Evolutionary conservation across 92 coral and sea anemone species (phyloP).

Genomic region (Porites divaricata): DNA sequence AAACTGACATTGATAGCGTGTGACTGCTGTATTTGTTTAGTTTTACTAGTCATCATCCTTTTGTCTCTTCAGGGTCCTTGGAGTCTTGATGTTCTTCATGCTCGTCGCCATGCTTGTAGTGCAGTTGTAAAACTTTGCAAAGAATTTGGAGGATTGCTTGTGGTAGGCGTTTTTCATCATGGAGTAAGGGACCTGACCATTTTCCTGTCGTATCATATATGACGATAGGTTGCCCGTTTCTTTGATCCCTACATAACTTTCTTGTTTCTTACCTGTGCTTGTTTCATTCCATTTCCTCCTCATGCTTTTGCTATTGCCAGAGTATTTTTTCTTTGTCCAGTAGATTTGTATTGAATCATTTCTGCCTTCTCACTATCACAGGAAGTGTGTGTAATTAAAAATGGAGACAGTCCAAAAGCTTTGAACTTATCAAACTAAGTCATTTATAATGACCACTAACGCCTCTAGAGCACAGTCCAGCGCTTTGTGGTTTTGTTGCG

Average conservation of each 20-base stretch:
- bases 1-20: background rate
- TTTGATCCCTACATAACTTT: no score
- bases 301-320: background rate
- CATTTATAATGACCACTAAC: no score
- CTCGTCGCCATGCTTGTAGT: constrained; percentile 85
- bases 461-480: no score
- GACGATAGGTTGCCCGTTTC: no score
- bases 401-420: no score
- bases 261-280: background rate
- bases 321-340: background rate
- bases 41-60: background rate
- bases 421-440: no score
- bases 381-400: no score
- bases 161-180: constrained; percentile 60
- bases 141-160: constrained; percentile 74
- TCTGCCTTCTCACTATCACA: background rate
- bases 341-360: no score
- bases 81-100: constrained; percentile 81
- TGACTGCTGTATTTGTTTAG: background rate
- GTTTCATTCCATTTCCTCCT: background rate
- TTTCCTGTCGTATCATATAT: no score
- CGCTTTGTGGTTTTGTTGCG: no score
- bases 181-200: background rate
- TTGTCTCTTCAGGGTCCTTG: constrained; percentile 70
- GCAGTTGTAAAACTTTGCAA: constrained; percentile 76